These are phyloP conservation scores for Lamellibrachia columna DNA, from an alignment of 2,888 invertebrate genomes.

Conservation along the genomic window DNA sequence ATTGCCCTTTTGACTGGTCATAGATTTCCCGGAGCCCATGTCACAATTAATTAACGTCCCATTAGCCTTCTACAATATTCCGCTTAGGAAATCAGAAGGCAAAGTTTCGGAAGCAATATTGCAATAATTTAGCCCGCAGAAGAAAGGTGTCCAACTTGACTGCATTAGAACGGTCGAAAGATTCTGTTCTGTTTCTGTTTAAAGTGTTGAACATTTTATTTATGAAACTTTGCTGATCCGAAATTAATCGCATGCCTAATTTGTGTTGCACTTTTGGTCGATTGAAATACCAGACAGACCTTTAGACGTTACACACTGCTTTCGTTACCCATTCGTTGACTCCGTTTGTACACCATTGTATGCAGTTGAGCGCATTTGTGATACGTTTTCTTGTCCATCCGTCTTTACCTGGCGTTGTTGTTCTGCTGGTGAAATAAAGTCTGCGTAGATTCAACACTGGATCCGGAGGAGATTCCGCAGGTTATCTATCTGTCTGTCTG, in stretches of 20 bases:
- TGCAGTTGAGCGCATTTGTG: too few relatives aligned
- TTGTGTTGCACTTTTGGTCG: background rate
- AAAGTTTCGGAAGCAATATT: background rate
- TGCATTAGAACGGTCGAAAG: background rate
- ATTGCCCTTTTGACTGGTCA: background rate
- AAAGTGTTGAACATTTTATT: background rate
- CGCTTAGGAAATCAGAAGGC: background rate
- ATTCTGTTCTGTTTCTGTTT: background rate
- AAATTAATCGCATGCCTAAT: background rate
- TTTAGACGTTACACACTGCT: too few relatives aligned
- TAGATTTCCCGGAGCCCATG: background rate
- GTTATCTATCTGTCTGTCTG: too few relatives aligned
- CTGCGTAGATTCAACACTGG: too few relatives aligned
- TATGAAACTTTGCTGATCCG: background rate
- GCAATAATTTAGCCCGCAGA: background rate
- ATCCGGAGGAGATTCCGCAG: too few relatives aligned
- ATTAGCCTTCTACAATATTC: background rate
- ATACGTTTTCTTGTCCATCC: too few relatives aligned
- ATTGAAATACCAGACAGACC: background rate
- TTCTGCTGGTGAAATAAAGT: too few relatives aligned
- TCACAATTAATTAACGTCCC: background rate
- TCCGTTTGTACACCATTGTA: too few relatives aligned
- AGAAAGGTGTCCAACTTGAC: background rate
- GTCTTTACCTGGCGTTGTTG: too few relatives aligned
- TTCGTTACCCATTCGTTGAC: too few relatives aligned